A percentile compares a stretch with the other conserved stretches of the same genome.
These are phyloP conservation scores for Octonoba sinensis DNA, from an alignment of 2,888 invertebrate genomes.

Conservation along the genomic window DNA sequence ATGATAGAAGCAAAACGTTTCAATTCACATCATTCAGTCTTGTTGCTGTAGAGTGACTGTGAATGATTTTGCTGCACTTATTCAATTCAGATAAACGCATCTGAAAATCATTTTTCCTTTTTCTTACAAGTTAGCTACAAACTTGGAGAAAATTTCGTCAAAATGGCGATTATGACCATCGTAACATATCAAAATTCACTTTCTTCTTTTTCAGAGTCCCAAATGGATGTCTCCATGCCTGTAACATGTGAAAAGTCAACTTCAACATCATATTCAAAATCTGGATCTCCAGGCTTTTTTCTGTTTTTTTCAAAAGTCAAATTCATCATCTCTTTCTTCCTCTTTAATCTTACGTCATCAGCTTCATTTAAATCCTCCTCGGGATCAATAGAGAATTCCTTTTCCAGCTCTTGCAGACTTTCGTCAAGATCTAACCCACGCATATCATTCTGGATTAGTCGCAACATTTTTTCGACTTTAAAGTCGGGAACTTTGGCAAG, in stretches of 20 bases:
- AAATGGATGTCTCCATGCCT: conserved; percentile 59
- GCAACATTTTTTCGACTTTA: conserved; percentile 72
- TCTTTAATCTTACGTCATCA: conserved; percentile 68
- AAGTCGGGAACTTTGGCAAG: conserved; percentile 70
- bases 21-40: too few relatives aligned
- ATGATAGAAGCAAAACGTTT: too few relatives aligned
- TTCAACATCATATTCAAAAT: conserved; percentile 73
- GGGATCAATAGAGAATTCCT: conserved; percentile 71
- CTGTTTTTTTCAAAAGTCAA: conserved; percentile 72
- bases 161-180: too few relatives aligned
- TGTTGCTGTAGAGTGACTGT: too few relatives aligned
- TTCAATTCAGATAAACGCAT: too few relatives aligned
- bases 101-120: too few relatives aligned
- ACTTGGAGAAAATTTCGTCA: too few relatives aligned
- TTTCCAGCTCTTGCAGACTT: conserved; percentile 69
- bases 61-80: too few relatives aligned
- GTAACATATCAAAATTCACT: conserved; percentile 13
- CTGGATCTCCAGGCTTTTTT: conserved; percentile 72
- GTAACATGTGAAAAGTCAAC: conserved; percentile 69
- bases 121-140: too few relatives aligned
- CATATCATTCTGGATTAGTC: conserved; percentile 72
- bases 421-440: conserved; percentile 71
- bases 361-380: conserved; percentile 74
- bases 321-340: conserved; percentile 74
- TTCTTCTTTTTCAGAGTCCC: conserved; percentile 61